Conservation (phyloP, 2,113 vertebrate genomes). For the Esox niger region DNA sequence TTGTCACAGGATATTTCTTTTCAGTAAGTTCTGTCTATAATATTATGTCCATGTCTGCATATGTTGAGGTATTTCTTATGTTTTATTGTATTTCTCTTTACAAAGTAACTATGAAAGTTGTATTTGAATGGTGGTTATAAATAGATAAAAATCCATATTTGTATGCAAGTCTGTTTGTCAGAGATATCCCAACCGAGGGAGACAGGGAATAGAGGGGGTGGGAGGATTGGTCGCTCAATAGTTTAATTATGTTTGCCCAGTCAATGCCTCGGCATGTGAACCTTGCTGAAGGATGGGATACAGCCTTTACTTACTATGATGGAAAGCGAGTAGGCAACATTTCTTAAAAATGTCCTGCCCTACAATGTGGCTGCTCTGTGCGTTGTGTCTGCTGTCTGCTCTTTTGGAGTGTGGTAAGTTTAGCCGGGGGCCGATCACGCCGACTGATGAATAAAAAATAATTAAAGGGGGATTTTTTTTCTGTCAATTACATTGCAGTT, state of each 20-base stretch:
- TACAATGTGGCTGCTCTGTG: constrained; percentile 55
- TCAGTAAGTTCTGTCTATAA: no score
- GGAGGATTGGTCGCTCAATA: constrained; percentile 41
- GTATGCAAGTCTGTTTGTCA: not conserved
- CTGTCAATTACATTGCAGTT: no score
- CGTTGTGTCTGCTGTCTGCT: constrained; percentile 44
- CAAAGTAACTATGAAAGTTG: no score
- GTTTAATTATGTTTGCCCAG: constrained; percentile 66
- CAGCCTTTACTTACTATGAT: constrained; percentile 3
- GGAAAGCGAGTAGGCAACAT: constrained; percentile 13
- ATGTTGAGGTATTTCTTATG: no score
- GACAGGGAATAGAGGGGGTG: constrained; percentile 4
- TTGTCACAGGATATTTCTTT: no score
- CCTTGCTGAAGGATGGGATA: constrained; percentile 4
- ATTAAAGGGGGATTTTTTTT: no score
- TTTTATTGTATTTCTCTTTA: no score
- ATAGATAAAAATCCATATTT: not conserved
- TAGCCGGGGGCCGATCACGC: no score
- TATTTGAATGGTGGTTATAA: no score
- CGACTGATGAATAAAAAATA: no score
- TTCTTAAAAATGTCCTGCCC: constrained; percentile 58
- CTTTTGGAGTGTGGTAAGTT: constrained; percentile 63
- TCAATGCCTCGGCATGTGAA: constrained; percentile 21
- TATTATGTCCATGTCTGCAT: no score
- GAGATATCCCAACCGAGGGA: constrained; percentile 2